Base-by-base conservation (phyloP, 2,888 invertebrate species). In the Macrosiphum euphorbiae region DNA sequence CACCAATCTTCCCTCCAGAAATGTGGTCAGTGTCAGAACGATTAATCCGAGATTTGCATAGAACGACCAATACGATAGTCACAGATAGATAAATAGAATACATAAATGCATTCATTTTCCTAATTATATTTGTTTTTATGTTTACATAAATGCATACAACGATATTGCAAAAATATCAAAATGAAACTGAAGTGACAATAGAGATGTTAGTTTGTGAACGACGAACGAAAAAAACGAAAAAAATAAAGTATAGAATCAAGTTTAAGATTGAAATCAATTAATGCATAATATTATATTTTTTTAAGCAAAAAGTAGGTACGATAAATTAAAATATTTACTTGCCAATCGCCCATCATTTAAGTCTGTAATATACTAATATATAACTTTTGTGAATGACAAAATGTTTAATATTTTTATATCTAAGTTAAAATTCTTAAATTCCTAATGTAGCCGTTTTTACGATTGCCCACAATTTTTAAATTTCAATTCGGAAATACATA, bases 221-320 rank as follows among this genome's bases (percentile, higher is more conserved):
- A 41, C 24, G 24, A 84, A 84, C 35, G 24, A 84, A 41, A 41
- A 41, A 84, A 5, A 84, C 3, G 41, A 84, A 84, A 24, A 67
- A 84, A 84, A 84, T 41, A 8, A 24, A 84, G 5, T 41, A 84
- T 41, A 0, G 84, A 84, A 41, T 41, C 10, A 41, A 84, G 41
- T 84, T 84, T 10, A 84, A 84, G 84, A 84, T 84, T 84, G 41
- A 84, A 84, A 84, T 67, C 4, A n/a, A 67, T 84, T 84, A 41
- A 84, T 84, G 84, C 1, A 11, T 44, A 44, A 44, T 44, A 44
- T n/a, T 0, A 1, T 84, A 41, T 24, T 84, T 0, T 84, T 41
- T 41, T 41, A 84, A 84, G 24, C 41, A 3, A 84, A 41, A 84
- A 84, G 41, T 24, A 24, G 0, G 0, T 24, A 24, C 0, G 0